Conservation (phyloP, 2,888 invertebrate genomes). For the Diadegma fenestrale region DNA sequence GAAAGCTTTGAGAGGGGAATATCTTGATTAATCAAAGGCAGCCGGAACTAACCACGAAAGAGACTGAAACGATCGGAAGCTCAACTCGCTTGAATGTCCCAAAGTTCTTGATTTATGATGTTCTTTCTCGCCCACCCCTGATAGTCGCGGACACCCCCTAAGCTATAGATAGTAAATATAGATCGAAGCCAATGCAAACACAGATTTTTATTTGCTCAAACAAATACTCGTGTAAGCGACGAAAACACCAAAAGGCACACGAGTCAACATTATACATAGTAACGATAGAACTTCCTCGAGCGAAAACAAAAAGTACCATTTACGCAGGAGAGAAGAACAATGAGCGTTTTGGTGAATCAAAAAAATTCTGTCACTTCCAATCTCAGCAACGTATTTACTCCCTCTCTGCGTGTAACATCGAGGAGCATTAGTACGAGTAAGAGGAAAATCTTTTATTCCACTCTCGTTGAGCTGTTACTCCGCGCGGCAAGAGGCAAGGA, state of each 20-base stretch:
- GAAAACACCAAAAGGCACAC: not conserved
- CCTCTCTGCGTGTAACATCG: slow-evolving; percentile 38
- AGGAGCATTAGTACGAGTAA: slow-evolving; percentile 55
- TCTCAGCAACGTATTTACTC: slow-evolving; percentile 37
- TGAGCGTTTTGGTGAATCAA: not conserved
- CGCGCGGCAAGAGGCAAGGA: slow-evolving; percentile 43
- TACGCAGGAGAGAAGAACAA: not conserved
- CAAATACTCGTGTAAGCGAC: not conserved
- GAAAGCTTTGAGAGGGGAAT: slow-evolving; percentile 52
- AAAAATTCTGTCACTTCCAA: slow-evolving; percentile 41
- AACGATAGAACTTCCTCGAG: not conserved
- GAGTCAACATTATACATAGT: not conserved
- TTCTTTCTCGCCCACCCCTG: slow-evolving; percentile 16
- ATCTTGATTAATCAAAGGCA: slow-evolving; percentile 66
- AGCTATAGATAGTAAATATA: slow-evolving; percentile 5
- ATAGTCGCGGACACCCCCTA: slow-evolving; percentile 25
- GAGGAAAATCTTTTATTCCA: slow-evolving; percentile 60
- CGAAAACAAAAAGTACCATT: slow-evolving; percentile 1
- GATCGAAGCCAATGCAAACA: slow-evolving; percentile 40
- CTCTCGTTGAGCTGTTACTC: slow-evolving; percentile 48
- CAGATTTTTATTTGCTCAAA: not conserved
- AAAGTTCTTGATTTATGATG: slow-evolving; percentile 63
- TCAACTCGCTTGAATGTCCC: slow-evolving; percentile 44
- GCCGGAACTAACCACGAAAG: slow-evolving; percentile 29
- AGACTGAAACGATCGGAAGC: slow-evolving; percentile 38